Percentiles rank a stretch among this genome's conserved stretches.
These are phyloP conservation scores for Galerucella nymphaeae DNA, from an alignment of 2,888 invertebrate species.

Conservation along the genomic window DNA sequence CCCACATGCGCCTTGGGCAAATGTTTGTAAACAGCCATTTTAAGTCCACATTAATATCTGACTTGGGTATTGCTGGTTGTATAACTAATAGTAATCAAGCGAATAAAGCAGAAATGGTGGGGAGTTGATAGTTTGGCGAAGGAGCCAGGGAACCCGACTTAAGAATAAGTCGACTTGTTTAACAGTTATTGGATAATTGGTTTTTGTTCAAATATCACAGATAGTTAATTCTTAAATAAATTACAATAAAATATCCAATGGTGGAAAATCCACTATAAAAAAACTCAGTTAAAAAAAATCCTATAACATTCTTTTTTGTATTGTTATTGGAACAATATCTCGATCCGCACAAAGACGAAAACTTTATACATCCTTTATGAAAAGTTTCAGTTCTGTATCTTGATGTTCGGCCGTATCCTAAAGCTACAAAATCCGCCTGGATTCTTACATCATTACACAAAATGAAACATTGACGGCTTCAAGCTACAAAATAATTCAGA, in stretches of 20 bases:
- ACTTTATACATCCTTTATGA: conserved; percentile 1
- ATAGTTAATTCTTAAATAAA: too few relatives aligned
- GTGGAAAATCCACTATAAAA: too few relatives aligned
- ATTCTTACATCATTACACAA: conserved; percentile 29
- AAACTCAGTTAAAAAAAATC: background rate
- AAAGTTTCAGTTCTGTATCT: background rate
- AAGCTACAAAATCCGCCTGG: conserved; percentile 4
- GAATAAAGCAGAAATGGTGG: background rate
- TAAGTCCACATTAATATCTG: too few relatives aligned
- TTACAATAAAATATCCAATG: too few relatives aligned
- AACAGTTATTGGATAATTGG: too few relatives aligned
- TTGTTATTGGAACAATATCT: background rate
- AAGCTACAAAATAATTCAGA: conserved; percentile 24
- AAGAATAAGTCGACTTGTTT: too few relatives aligned
- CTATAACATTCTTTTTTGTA: background rate
- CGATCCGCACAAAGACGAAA: background rate
- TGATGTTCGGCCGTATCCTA: background rate
- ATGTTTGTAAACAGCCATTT: too few relatives aligned
- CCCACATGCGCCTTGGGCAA: too few relatives aligned
- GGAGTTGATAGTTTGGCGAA: conserved; percentile 13
- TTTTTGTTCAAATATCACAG: too few relatives aligned
- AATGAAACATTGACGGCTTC: conserved; percentile 30
- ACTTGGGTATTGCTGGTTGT: conserved; percentile 16
- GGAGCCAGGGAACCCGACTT: background rate
- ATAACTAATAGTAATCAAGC: conserved; percentile 8